Base-by-base conservation (phyloP, 1,140 invertebrate species). In the Drosophila albomicans region DNA sequence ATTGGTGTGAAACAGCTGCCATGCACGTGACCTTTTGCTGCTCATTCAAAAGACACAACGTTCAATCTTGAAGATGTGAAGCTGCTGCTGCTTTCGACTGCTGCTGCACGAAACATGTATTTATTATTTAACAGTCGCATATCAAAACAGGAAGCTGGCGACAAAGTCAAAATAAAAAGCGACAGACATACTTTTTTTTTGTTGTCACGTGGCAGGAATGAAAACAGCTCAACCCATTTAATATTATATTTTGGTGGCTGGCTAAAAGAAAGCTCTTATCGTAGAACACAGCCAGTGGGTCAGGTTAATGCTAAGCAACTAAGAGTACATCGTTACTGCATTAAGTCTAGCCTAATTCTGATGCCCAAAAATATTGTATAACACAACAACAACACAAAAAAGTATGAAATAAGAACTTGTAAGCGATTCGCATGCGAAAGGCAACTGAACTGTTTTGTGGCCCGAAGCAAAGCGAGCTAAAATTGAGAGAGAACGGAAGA, bases 1-100 rank as follows among this genome's bases (percentile, higher is more conserved):
- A 87, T 87, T 87, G 84, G 84, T 89, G 84, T 87, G 84, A 87
- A 87, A 89, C 81, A 86, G 82, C 85, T 80, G 78, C 70, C 38
- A 48, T 54, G 74, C 73, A 84, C 84, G 81, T 84, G 84, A 89
- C 84, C 79, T 62, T 64, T 67, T 66, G 20, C 38, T 25, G 20
- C 20, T 25, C 43, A 20, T 46, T 30, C 11, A 52, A 41, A 15
- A 13, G 38, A 41, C 16, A 13, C 28, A 11, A 15, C 71, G 54
- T 46, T 51, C 48, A 35, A 54, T 56, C 63, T 45, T 30, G 45
- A 49, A 25, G 13, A 52, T 51, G 56, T 25, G 32, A 20, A n/a
- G 64, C 13, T 15, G 5, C 13, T 57, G 16, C 46, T 3, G 11
- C n/a, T 48, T 25, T 25, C 20, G 20, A 10, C 30, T 49, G 45